Percentiles rank a stretch among this genome's conserved stretches.
Conservation (phyloP, 2,797 vertebrate species). For the Acipenser transmontanus region DNA sequence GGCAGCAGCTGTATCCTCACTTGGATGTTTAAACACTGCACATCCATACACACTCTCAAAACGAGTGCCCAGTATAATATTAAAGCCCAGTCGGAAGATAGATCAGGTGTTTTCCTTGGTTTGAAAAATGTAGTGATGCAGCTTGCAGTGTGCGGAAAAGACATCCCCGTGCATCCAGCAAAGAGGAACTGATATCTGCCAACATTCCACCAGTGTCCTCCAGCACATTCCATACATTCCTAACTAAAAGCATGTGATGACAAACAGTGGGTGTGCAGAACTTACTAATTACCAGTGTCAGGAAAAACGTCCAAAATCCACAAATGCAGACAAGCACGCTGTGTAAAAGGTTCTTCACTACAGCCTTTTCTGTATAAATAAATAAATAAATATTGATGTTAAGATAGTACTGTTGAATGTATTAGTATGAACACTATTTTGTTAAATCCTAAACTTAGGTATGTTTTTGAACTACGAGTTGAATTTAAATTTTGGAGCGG, state of each 20-base stretch:
- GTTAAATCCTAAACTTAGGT: no score
- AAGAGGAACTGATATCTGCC: conserved; percentile 5
- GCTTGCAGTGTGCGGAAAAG: conserved; percentile 16
- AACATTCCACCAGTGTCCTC: neutral
- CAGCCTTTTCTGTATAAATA: no score
- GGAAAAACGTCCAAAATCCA: neutral
- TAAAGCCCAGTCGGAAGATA: conserved; percentile 3
- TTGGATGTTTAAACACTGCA: conserved; percentile 56
- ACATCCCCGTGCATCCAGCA: conserved; percentile 22
- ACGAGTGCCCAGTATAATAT: conserved; percentile 11
- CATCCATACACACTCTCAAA: conserved; percentile 22
- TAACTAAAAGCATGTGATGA: neutral
- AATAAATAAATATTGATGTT: no score
- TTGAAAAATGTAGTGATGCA: conserved; percentile 21
- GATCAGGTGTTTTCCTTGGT: conserved; percentile 12
- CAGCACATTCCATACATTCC: conserved; percentile 25
- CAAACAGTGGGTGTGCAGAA: conserved; percentile 3
- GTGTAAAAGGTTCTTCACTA: neutral
- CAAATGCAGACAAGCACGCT: neutral
- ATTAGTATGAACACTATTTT: no score
- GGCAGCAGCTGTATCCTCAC: conserved; percentile 96
- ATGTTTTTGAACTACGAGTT: no score
- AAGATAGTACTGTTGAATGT: no score
- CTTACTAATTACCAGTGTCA: conserved; percentile 4
- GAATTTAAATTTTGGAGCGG: no score